Evolutionary conservation across 2,888 invertebrate genomes (phyloP), one percentile per base, ranked within the genome.

Genomic region (Xestia rhomboidea): DNA sequence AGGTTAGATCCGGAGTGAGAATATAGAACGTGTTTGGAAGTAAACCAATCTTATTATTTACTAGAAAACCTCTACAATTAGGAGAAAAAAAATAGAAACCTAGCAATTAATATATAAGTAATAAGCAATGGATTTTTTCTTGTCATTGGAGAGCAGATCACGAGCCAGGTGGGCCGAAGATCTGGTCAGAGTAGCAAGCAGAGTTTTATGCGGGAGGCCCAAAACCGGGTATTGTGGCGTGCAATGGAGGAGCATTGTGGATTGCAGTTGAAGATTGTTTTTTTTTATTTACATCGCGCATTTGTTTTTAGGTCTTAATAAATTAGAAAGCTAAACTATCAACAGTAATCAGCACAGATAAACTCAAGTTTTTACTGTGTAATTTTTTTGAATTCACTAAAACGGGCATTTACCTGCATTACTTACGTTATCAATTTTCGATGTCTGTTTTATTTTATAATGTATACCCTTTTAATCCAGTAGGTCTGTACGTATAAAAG

Each of bases 271-370:
- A 18, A 60, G 30, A 18, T 38, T n/a, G 13, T 27, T 60, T 8
- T 60, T 27, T 60, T 18, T 57, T 27, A 2, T 30, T 30, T 7
- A 27, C 46, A 34, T 7, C 24, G 27, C 21, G 24, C 15, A 24
- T 44, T 41, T 24, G 1, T 18, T 11, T 38, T 41, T 41, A 13
- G 27, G n/a, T 41, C 24, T 0, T 27, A 21, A 15, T 24, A 41
- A 69, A 69, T 27, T 18, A 51, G 11, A 41, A 69, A 70, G 41
- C 30, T 10, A n/a, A 44, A 71, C 15, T 8, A 13, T 44, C 41
- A 44, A 24, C 49, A n/a, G n/a, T n/a, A n/a, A n/a, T n/a, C n/a
- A n/a, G n/a, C n/a, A 69, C 51, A 27, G 51, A 54, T 34, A 73
- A 72, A 21, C 11, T 64, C 30, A 21, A n/a, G n/a, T 68, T 21